Evolutionary conservation across 1,140 invertebrate genomes (phyloP), one percentile per base, ranked within the genome.

Genomic region (Eupristina koningsbergeri): DNA sequence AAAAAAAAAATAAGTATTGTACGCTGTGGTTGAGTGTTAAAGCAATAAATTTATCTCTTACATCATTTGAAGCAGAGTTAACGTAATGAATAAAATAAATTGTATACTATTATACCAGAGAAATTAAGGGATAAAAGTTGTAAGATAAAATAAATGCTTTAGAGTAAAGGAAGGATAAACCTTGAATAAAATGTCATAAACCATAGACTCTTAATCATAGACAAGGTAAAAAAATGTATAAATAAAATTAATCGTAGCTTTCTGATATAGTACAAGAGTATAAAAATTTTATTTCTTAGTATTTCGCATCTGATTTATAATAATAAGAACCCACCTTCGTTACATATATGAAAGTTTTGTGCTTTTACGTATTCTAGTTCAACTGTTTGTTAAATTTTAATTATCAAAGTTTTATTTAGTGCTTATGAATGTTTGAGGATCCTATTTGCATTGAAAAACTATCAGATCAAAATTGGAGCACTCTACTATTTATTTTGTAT

Each of bases 1-100:
- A 64, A 64, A 64, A 8, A 34, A 64, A 64, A 1, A 64, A 34
- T 64, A 31, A 31, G 11, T 61, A 61, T 61, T 64, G 22, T 34
- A 31, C 3, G 11, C 3, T 11, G 29, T 63, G 26, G 7, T 63
- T 29, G 22, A 64, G 34, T 34, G 6, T 8, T 22, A 36, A 15
- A 1, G 9, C 64, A 19, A 39, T 34, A 36, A 67, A 67, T 67
- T 67, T 67, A 67, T 5, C 34, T 19, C 17, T 17, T 36, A 67
- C 13, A 67, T 67, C 13, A 67, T 67, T 36, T 7, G 3, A 39
- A 11, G 8, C 17, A 36, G 5, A 67, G 31, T 39, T 0, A 36
- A 67, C 31, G 36, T 67, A 36, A 67, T 67, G 15, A 67, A 67
- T 67, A 67, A 67, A 67, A 67, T 67, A 36, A 67, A 67, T 67